phyloP scores from a whole-genome alignment of 2,113 vertebrate genomes.

The Pyxicephalus adspersus region DNA sequence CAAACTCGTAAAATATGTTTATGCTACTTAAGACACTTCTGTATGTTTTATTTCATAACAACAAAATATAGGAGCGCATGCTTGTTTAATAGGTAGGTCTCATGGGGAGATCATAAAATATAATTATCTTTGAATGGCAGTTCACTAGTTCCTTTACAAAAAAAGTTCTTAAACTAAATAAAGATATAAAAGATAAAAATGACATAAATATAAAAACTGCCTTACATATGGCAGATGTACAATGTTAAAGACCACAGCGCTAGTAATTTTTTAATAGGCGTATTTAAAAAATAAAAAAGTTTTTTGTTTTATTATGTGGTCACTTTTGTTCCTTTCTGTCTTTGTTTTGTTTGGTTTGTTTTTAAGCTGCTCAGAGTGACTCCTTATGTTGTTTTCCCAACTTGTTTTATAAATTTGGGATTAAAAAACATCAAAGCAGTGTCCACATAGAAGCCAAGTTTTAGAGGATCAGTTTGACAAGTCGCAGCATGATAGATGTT shows the following conservation, averaged over 20 bases:
- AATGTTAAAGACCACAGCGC: too few relatives aligned
- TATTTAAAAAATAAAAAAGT: not conserved
- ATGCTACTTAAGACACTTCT: constrained; percentile 15
- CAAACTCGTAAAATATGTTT: constrained; percentile 2
- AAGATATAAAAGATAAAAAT: constrained; percentile 27
- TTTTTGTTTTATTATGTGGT: not conserved
- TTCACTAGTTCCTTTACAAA: not conserved
- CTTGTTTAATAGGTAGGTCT: not conserved
- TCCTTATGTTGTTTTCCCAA: constrained; percentile 65
- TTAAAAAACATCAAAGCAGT: constrained; percentile 78
- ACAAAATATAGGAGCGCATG: not conserved
- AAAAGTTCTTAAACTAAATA: constrained; percentile 26
- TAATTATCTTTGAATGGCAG: not conserved
- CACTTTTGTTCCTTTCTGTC: not conserved
- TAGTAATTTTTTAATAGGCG: too few relatives aligned
- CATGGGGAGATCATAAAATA: not conserved
- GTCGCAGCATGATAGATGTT: constrained; percentile 82
- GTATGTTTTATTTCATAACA: not conserved
- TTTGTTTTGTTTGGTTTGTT: constrained; percentile 33
- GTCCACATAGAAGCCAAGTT: constrained; percentile 76
- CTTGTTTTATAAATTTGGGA: constrained; percentile 77
- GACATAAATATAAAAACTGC: constrained; percentile 30
- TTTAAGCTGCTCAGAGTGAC: constrained; percentile 60
- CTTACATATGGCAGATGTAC: not conserved
- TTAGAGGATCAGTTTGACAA: constrained; percentile 82